Evolutionary conservation across 2,888 invertebrate species (phyloP).

Genomic region (Ptilodon capucinus): DNA sequence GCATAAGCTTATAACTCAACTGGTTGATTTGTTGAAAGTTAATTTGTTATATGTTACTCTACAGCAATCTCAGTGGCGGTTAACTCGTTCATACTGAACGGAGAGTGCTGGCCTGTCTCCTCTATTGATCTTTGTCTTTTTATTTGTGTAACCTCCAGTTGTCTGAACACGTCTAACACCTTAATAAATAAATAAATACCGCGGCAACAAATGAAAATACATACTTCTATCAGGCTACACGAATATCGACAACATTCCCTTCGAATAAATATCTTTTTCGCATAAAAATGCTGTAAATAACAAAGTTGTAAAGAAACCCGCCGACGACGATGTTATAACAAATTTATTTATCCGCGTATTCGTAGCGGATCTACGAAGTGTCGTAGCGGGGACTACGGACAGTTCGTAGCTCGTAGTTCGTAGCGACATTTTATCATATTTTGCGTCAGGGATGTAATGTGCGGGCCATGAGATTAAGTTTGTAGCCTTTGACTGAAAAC

Average conservation of each 20-base stretch:
- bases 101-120: too few relatives aligned
- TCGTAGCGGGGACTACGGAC: constrained; percentile 19
- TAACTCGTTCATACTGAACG: too few relatives aligned
- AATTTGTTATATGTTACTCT: constrained; percentile 50
- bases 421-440: constrained; percentile 7
- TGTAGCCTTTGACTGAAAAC: not conserved
- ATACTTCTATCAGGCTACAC: not conserved
- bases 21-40: constrained; percentile 28
- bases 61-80: constrained; percentile 21
- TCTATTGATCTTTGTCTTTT: too few relatives aligned
- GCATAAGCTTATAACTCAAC: constrained; percentile 8
- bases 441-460: not conserved
- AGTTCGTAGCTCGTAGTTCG: constrained; percentile 17
- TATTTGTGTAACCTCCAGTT: too few relatives aligned
- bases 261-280: constrained; percentile 17
- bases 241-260: constrained; percentile 13
- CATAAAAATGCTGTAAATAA: constrained; percentile 19
- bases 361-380: constrained; percentile 26
- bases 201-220: too few relatives aligned
- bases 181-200: too few relatives aligned
- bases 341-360: constrained; percentile 7
- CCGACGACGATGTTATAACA: constrained; percentile 1
- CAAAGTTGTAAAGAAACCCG: constrained; percentile 10
- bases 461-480: not conserved
- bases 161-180: too few relatives aligned